Conservation (phyloP, 2,888 invertebrate genomes). For the Phytoseiulus persimilis region DNA sequence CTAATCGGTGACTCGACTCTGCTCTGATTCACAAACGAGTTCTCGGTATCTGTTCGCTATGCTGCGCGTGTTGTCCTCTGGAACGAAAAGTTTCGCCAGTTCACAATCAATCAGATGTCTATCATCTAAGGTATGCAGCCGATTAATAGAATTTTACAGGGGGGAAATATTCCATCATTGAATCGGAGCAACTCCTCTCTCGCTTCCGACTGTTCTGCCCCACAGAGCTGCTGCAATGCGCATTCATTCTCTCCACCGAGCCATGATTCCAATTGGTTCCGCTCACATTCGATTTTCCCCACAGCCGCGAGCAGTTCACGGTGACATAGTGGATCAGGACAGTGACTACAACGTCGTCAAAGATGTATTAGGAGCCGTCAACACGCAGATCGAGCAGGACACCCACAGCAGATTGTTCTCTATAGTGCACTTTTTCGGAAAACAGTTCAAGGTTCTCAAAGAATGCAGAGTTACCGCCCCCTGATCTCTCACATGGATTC, state of each 20-base stretch:
- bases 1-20: too few species aligned
- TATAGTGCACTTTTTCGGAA: slow-evolving; percentile 68
- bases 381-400: slow-evolving; percentile 57
- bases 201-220: too few species aligned
- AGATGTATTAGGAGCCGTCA: slow-evolving; percentile 60
- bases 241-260: too few species aligned
- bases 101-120: neutral
- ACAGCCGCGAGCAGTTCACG: neutral
- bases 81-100: neutral
- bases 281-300: neutral
- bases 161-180: too few species aligned
- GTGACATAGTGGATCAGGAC: slow-evolving; percentile 9
- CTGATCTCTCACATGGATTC: too few species aligned
- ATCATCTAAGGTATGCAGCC: neutral
- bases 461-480: too few species aligned
- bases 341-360: slow-evolving; percentile 9
- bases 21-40: too few species aligned
- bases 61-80: neutral
- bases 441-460: slow-evolving; percentile 75
- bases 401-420: slow-evolving; percentile 65
- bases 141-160: too few species aligned
- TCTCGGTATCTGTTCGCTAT: neutral
- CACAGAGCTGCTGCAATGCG: too few species aligned
- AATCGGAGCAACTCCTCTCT: too few species aligned
- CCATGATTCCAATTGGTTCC: neutral